Evolutionary conservation across 2,113 vertebrate species (phyloP).

Genomic region (Caretta caretta): DNA sequence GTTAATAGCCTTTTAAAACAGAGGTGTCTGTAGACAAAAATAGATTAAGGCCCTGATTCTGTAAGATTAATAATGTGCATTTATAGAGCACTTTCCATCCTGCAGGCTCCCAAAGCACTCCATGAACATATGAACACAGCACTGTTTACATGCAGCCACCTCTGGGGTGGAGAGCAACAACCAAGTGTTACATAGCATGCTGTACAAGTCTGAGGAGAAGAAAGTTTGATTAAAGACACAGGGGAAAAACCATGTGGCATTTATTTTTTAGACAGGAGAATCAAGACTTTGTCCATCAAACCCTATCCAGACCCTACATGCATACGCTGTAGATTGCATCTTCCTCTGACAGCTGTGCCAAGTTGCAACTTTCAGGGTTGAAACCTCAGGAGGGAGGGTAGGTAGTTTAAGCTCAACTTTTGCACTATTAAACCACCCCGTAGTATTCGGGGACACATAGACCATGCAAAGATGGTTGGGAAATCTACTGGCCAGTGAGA

Average conservation of each 20-base stretch:
- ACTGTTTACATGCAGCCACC: neutral
- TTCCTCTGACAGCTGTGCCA: neutral
- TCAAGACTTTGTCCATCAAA: neutral
- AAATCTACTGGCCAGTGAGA: neutral
- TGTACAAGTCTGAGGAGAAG: neutral
- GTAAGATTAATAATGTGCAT: neutral
- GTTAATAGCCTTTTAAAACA: neutral
- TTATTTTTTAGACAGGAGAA: neutral
- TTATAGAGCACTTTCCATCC: neutral
- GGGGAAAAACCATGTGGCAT: neutral
- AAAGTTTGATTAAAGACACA: neutral
- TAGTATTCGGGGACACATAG: neutral
- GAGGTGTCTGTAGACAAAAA: neutral
- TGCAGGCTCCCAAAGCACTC: neutral
- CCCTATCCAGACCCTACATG: neutral
- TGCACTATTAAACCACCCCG: neutral
- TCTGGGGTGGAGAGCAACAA: neutral
- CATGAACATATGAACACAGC: neutral
- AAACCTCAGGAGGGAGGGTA: neutral
- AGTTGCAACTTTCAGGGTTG: neutral
- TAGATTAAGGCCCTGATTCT: neutral
- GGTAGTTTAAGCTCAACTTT: neutral
- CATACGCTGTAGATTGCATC: neutral
- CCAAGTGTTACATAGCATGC: neutral
- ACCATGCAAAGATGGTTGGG: rapidly evolving